These are phyloP conservation scores for Antennarius striatus DNA, from an alignment of 2,113 vertebrate species.

Conservation along the genomic window DNA sequence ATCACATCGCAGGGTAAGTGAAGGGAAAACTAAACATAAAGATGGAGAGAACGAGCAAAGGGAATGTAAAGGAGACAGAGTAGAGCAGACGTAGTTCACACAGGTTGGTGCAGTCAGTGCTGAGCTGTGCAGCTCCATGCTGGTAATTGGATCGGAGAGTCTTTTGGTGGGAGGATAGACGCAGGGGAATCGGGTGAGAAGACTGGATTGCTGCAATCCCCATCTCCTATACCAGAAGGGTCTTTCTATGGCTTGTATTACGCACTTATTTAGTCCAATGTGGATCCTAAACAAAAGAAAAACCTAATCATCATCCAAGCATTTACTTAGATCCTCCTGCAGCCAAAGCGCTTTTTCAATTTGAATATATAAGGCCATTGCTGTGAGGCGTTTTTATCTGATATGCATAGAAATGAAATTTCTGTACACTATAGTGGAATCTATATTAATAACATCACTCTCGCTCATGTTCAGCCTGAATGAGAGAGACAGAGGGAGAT, in stretches of 20 bases:
- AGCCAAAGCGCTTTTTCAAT: constrained; percentile 17
- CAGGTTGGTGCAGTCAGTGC: constrained; percentile 58
- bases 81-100: constrained; percentile 47
- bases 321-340: constrained; percentile 11
- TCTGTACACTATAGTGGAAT: constrained; percentile 47
- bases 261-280: constrained; percentile 47
- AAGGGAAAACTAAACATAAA: constrained; percentile 49
- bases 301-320: constrained; percentile 40
- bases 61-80: constrained; percentile 32
- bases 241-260: constrained; percentile 39
- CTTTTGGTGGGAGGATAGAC: constrained; percentile 54
- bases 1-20: constrained; percentile 41
- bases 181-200: constrained; percentile 25
- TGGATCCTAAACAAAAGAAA: constrained; percentile 33
- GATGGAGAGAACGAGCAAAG: constrained; percentile 41
- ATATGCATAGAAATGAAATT: constrained; percentile 66
- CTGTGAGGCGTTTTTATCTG: constrained; percentile 54
- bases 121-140: constrained; percentile 58
- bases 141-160: constrained; percentile 69
- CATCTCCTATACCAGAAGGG: constrained; percentile 47
- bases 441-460: constrained; percentile 65
- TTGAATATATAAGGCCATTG: constrained; percentile 43
- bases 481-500: constrained; percentile 46
- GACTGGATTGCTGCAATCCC: constrained; percentile 56
- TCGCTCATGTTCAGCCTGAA: constrained; percentile 48